Evolutionary conservation across 2,888 invertebrate species (phyloP), one percentile per base, ranked within the genome.

Genomic region (Ectemnius lituratus): DNA sequence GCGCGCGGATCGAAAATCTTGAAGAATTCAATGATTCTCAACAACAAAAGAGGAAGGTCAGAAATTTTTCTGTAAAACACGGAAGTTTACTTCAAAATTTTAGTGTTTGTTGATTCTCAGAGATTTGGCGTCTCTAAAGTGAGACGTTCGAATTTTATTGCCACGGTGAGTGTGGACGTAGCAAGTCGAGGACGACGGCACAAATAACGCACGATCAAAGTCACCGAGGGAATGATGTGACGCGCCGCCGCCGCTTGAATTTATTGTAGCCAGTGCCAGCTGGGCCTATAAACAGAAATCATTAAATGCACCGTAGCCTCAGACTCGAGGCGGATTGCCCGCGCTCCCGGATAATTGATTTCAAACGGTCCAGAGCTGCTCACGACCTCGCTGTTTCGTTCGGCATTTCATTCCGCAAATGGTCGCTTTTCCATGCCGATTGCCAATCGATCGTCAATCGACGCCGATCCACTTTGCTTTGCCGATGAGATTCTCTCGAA

Each of bases 221-320:
- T 66, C 80, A 14, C n/a, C 52, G 8, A 58, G 72, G 72, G 73
- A 37, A 37, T 37, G 37, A 37, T 37, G 79, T 79, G 82, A 79
- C 80, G 75, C 75, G 76, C 47, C 23, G 23, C 37, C 16, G n/a
- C 52, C 59, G 23, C 61, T 72, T 58, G 70, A 79, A 82, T 82
- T 82, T 81, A 82, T 80, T 73, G 77, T 81, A 77, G 70, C 77
- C 79, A 37, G 75, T 68, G 11, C 8, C 58, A 64, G 63, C 58
- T 61, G 70, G 56, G 64, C 18, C 79, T 82, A 79, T 81, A 82
- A 82, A 79, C 67, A 82, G 81, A 81, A 71, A 82, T 82, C 82
- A 70, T 82, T 82, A 82, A 73, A 47, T 69, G 23, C 46, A 16
- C 27, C 73, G 71, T 11, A 59, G 62, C 59, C 72, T 71, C 67